Evolutionary conservation across 2,888 invertebrate genomes (phyloP).

Genomic region (Hybos culiciformis): DNA sequence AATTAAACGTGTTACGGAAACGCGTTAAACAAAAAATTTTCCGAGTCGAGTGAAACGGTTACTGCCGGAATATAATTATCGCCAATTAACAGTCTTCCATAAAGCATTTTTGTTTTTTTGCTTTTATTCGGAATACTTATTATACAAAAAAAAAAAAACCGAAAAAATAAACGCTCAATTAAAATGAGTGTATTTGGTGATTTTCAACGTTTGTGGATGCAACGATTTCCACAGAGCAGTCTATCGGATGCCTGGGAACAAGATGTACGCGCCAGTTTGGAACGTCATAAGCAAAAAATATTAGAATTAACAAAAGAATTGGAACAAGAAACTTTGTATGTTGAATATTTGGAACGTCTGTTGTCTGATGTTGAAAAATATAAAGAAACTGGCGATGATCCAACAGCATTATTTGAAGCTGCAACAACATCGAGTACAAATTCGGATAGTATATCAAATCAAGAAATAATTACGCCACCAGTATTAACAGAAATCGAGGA

Average conservation of each 20-base stretch:
- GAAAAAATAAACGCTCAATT: too few relatives aligned
- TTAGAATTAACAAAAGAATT: constrained; percentile 67
- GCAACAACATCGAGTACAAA: constrained; percentile 21
- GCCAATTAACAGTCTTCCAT: too few relatives aligned
- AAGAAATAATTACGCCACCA: constrained; percentile 1
- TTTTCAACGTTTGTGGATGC: constrained; percentile 83
- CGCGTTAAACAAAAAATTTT: too few relatives aligned
- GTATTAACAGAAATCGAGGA: constrained; percentile 12
- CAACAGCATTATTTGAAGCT: constrained; percentile 36
- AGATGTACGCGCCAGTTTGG: constrained; percentile 78
- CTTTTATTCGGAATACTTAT: too few relatives aligned
- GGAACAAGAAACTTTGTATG: constrained; percentile 81
- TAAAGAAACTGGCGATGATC: constrained; percentile 41
- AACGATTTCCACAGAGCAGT: constrained; percentile 80
- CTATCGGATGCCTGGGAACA: constrained; percentile 87
- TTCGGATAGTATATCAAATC: neutral
- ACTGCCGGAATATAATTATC: too few relatives aligned
- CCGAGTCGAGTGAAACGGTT: too few relatives aligned
- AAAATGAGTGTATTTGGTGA: constrained; percentile 82
- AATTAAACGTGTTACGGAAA: too few relatives aligned
- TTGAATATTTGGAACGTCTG: constrained; percentile 74
- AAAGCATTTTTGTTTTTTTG: too few relatives aligned
- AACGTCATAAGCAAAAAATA: constrained; percentile 80
- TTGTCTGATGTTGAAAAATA: constrained; percentile 75
- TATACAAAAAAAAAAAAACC: too few relatives aligned